Conservation (phyloP, 2,113 vertebrate species). For the Zosterops japonicus region DNA sequence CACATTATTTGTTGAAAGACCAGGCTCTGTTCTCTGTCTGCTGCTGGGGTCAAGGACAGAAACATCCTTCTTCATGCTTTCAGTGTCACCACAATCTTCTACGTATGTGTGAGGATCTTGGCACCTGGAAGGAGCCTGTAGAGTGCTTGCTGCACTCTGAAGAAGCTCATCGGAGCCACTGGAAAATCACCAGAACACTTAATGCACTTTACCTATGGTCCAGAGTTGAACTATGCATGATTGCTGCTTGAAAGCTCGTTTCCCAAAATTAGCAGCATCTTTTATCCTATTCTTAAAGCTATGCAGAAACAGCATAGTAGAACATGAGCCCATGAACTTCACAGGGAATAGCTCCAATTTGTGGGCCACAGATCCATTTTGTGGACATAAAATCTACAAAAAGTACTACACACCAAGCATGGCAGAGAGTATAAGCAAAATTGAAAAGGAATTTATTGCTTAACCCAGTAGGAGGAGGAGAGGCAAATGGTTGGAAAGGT, state of each 20-base stretch:
- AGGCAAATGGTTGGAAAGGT: background rate
- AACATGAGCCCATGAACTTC: background rate
- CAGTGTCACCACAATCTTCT: background rate
- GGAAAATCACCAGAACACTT: background rate
- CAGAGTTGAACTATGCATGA: background rate
- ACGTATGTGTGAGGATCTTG: background rate
- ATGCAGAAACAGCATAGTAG: background rate
- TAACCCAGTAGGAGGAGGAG: background rate
- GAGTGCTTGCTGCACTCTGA: background rate
- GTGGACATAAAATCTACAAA: background rate
- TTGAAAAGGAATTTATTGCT: background rate
- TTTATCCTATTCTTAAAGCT: background rate
- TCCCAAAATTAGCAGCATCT: background rate
- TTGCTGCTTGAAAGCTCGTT: background rate
- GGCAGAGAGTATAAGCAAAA: background rate
- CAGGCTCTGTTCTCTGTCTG: background rate
- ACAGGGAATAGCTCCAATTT: background rate
- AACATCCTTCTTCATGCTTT: background rate
- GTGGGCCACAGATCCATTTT: background rate
- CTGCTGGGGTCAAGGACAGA: background rate
- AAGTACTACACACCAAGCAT: background rate
- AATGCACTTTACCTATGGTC: background rate
- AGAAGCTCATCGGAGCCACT: background rate
- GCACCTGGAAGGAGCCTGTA: background rate
- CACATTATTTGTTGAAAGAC: background rate